Evolutionary conservation across 2,888 invertebrate species (phyloP), one percentile per base, ranked within the genome.

Genomic region (Heliconius ismenius): DNA sequence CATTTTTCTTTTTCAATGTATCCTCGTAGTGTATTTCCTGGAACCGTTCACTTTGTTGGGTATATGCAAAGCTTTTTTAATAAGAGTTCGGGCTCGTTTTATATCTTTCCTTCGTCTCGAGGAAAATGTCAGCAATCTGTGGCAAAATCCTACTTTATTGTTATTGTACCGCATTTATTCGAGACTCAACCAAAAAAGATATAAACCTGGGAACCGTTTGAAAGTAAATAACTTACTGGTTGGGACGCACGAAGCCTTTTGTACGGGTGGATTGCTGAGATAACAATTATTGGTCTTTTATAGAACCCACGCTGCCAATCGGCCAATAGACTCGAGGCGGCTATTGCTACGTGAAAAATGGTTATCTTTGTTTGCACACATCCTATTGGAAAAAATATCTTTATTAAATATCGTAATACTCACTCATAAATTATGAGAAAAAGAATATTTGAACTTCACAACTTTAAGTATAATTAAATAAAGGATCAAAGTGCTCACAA

Each of bases 91-190:
- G 86, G 86, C 84, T 81, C 85, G 83, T 86, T 89, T 90, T 91
- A 89, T 88, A 85, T 83, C 86, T 86, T 86, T 86, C 87, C 88
- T 88, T 84, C 88, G 88, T 89, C 89, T 89, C 88, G 84, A 84
- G 89, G 90, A 91, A 82, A 91, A 92, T 91, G 91, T 92, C 92
- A 90, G 92, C 91, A 89, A 91, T 91, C 89, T 90, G 87, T 85
- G 87, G 86, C 86, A 83, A 91, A 92, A 92, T 91, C 90, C 92
- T 89, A 87, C 89, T 92, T 92, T 92, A 92, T 89, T 91, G 91
- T 92, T 92, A 92, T 90, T 90, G 91, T 90, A 85, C 89, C 89
- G 88, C 91, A 89, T 91, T 91, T 91, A 91, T 91, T 88, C 86
- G 88, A 84, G 87, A 87, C 89, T 89, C 88, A 84, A 85, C 84